Percentiles rank a stretch among this genome's conserved stretches.
Conservation (phyloP, 2,113 vertebrate species). For the Monarcha castaneiventris region DNA sequence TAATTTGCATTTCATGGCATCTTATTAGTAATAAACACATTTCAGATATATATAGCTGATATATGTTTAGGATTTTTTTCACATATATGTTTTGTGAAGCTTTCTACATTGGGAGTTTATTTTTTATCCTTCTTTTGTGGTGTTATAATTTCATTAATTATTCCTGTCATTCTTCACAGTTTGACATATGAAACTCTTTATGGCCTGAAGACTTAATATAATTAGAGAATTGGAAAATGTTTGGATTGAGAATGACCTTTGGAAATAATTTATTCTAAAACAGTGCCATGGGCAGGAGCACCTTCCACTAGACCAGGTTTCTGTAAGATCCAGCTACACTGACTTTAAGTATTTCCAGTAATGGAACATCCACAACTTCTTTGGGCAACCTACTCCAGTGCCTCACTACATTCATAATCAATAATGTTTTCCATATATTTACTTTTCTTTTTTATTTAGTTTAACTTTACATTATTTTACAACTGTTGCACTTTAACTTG, state of each 20-base stretch:
- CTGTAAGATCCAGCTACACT: background rate
- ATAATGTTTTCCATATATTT: background rate
- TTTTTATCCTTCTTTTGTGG: slow-evolving; percentile 53
- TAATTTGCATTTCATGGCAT: background rate
- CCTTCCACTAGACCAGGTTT: background rate
- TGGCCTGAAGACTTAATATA: background rate
- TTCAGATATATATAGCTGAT: background rate
- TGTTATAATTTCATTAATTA: slow-evolving; percentile 66
- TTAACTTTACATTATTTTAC: background rate
- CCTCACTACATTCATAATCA: background rate
- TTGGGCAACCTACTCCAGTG: background rate
- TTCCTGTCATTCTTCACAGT: slow-evolving; percentile 54
- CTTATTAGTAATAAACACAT: slow-evolving; percentile 28
- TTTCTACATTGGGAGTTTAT: slow-evolving; percentile 49
- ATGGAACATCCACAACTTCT: background rate
- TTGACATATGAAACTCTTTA: slow-evolving; percentile 5
- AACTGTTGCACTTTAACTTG: background rate
- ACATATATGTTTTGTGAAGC: slow-evolving; percentile 11
- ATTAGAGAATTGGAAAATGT: background rate
- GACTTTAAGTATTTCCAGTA: background rate
- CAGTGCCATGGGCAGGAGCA: accelerated
- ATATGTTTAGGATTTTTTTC: background rate
- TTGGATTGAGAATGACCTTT: background rate
- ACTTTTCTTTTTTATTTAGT: background rate
- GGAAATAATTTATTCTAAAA: background rate